phyloP scores from a whole-genome alignment of 2,113 vertebrate genomes.

The Callipepla californica region DNA sequence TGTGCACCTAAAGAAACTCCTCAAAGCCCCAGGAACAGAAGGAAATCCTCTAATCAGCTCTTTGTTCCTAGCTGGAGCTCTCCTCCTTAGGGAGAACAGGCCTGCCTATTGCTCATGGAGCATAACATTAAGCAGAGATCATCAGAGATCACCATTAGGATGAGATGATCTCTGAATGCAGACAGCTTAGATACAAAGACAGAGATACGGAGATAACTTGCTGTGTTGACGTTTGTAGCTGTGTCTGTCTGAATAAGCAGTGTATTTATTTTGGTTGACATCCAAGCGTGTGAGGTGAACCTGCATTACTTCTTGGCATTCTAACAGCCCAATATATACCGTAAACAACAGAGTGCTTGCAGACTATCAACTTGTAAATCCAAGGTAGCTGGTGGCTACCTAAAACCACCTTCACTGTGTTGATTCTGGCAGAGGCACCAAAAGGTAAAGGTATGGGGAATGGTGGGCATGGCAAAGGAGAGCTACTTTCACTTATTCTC shows the following conservation, averaged over 20 bases:
- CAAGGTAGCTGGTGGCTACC: neutral
- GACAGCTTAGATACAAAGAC: neutral
- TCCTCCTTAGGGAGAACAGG: rapidly evolving
- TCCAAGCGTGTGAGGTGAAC: neutral
- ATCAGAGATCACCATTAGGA: neutral
- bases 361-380: neutral
- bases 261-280: neutral
- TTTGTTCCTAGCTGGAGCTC: neutral
- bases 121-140: neutral
- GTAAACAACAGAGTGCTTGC: neutral
- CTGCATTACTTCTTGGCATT: neutral
- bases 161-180: neutral
- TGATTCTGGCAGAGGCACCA: rapidly evolving
- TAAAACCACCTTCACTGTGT: neutral
- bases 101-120: rapidly evolving
- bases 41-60: neutral
- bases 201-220: neutral
- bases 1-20: neutral
- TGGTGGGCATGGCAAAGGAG: neutral
- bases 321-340: neutral
- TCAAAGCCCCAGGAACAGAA: neutral
- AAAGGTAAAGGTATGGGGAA: neutral
- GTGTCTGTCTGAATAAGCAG: neutral
- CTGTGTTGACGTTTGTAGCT: neutral
- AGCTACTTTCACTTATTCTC: neutral